Evolutionary conservation across 2,888 invertebrate species (phyloP).

Genomic region (Petrolisthes cinctipes): DNA sequence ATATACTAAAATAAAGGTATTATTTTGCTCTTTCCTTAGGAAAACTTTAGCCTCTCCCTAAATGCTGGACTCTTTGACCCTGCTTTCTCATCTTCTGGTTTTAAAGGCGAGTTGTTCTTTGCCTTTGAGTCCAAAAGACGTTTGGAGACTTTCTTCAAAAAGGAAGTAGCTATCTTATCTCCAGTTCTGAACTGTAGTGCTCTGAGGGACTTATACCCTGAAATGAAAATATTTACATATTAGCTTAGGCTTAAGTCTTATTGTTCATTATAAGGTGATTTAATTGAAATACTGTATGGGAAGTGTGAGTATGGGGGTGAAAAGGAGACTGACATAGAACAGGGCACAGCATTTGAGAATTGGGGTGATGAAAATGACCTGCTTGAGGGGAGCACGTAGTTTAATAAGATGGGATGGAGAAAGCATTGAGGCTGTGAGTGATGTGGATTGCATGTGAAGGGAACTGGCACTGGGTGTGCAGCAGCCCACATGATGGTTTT

Average conservation of each 20-base stretch:
- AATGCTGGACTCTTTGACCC: conserved; percentile 52
- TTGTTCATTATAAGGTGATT: too few species aligned
- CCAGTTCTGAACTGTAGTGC: conserved; percentile 49
- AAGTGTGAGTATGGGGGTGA: too few species aligned
- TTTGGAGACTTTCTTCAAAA: conserved; percentile 57
- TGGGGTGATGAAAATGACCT: too few species aligned
- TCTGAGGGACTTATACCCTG: conserved; percentile 60
- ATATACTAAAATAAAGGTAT: not conserved
- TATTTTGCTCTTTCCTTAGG: conserved; percentile 16
- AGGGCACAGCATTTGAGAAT: too few species aligned
- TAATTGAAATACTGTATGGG: not conserved
- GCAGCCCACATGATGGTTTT: too few species aligned
- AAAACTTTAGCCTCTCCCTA: conserved; percentile 49
- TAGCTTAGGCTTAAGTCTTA: too few species aligned
- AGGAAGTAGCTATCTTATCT: conserved; percentile 52
- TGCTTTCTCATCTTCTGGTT: conserved; percentile 49
- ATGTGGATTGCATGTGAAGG: too few species aligned
- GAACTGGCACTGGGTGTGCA: too few species aligned
- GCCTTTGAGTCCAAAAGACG: conserved; percentile 42
- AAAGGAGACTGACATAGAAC: too few species aligned
- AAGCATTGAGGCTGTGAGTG: too few species aligned
- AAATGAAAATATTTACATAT: not conserved
- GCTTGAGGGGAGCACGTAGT: too few species aligned
- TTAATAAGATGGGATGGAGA: too few species aligned
- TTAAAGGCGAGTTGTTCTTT: conserved; percentile 1